Evolutionary conservation across 2,113 vertebrate species (phyloP), one percentile per base, ranked within the genome.

Genomic region (Phoenicopterus ruber): DNA sequence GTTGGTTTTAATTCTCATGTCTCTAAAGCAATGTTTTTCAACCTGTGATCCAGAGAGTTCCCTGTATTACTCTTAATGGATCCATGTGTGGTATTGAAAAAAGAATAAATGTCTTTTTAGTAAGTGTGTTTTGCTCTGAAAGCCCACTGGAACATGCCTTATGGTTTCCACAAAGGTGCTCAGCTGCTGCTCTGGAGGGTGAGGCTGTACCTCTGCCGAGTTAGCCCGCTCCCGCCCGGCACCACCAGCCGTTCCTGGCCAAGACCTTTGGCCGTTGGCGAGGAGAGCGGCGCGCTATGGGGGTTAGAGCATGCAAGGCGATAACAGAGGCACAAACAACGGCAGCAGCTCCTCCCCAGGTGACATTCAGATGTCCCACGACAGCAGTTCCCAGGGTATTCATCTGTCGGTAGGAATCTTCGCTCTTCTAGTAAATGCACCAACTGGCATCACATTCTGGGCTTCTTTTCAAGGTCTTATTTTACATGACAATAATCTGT

Each of bases 61-160:
- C 63, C 36, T 50, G 42, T 29, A 36, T 26, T 11, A 1, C 28
- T 62, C n/a, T 82, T 49, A 12, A 17, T 24, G 73, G 55, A 44
- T 57, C 55, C n/a, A 13, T 0, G 2, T 3, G 5, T 50, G 84
- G 19, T 11, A 24, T 1, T n/a, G 28, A n/a, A 29, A n/a, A 12
- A 15, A 50, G 49, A 34, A 31, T 24, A 28, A 78, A 61, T 26
- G 16, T 54, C 40, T 58, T 13, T 84, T 84, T 32, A 31, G 24
- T 57, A 42, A 47, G 55, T 8, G 57, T 89, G 58, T 89, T 89
- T 44, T 65, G 58, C 77, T 50, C 74, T 40, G 25, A 4, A 13
- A 17, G 54, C 8, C 42, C 31, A 0, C 31, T n/a, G 47, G 19
- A 63, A 59, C 8, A 0, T 1, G 22, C 42, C 32, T 44, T 20